phyloP scores from a whole-genome alignment of 2,888 invertebrate genomes.

The Leptinotarsa haldemani region DNA sequence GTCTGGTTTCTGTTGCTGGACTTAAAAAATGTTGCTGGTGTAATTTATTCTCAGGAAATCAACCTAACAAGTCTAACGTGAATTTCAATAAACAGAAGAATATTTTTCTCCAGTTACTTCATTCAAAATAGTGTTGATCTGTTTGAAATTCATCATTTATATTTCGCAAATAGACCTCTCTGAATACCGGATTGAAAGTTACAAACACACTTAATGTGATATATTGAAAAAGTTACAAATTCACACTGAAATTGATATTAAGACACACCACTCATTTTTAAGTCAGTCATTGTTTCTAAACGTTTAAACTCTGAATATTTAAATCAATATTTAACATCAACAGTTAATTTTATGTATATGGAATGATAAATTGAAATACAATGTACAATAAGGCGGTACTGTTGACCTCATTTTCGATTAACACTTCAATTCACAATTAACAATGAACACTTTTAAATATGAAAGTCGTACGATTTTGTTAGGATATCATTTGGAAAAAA shows the following conservation, averaged over 20 bases:
- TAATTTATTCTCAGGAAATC: no score
- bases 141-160: neutral
- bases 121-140: neutral
- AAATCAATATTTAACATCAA: neutral
- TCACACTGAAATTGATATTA: neutral
- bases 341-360: neutral
- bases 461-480: neutral
- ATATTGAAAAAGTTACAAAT: neutral
- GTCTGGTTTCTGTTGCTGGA: no score
- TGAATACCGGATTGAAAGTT: constrained; percentile 21
- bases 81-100: no score
- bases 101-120: no score
- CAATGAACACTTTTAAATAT: constrained; percentile 39
- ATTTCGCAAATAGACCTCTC: neutral
- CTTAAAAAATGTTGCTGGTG: no score
- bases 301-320: constrained; percentile 2
- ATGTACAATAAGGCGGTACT: neutral
- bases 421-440: no score
- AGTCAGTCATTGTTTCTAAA: constrained; percentile 2
- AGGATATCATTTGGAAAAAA: constrained; percentile 23
- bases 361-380: neutral
- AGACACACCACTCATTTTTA: neutral
- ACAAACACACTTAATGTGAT: constrained; percentile 15
- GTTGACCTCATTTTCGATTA: constrained; percentile 21
- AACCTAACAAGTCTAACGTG: no score